A percentile compares a stretch with the other conserved stretches of the same genome.
Conservation (phyloP, 2,113 vertebrate genomes). For the Oryctolagus cuniculus region DNA sequence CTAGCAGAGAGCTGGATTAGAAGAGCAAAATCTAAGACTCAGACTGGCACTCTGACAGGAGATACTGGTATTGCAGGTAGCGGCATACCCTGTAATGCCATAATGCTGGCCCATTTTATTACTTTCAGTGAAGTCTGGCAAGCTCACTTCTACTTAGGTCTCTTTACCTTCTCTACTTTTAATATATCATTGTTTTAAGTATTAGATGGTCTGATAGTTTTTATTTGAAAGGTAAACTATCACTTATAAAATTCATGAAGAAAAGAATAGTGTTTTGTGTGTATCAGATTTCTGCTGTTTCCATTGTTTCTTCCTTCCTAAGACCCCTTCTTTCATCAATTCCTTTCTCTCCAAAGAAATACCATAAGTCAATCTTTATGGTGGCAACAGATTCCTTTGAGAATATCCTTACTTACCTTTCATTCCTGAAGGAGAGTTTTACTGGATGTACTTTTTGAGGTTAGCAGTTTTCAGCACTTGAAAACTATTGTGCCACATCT, state of each 20-base stretch:
- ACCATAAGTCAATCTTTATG: background rate
- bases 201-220: background rate
- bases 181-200: slow-evolving; percentile 2
- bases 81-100: too few species aligned
- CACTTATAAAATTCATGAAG: background rate
- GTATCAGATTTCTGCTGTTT: background rate
- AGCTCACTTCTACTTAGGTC: background rate
- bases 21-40: too few species aligned
- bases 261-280: background rate
- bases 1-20: too few species aligned
- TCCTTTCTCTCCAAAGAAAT: background rate
- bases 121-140: background rate
- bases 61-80: too few species aligned
- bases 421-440: background rate
- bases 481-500: background rate
- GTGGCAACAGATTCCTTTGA: background rate
- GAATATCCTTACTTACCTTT: background rate
- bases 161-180: background rate
- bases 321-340: slow-evolving; percentile 3
- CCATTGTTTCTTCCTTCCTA: background rate
- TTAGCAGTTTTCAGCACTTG: background rate
- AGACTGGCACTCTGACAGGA: too few species aligned
- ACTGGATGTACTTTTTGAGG: background rate
- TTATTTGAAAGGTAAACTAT: background rate
- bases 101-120: background rate